Evolutionary conservation across 1,140 invertebrate species (phyloP), one percentile per base, ranked within the genome.

Genomic region (Frieseomelitta varia): DNA sequence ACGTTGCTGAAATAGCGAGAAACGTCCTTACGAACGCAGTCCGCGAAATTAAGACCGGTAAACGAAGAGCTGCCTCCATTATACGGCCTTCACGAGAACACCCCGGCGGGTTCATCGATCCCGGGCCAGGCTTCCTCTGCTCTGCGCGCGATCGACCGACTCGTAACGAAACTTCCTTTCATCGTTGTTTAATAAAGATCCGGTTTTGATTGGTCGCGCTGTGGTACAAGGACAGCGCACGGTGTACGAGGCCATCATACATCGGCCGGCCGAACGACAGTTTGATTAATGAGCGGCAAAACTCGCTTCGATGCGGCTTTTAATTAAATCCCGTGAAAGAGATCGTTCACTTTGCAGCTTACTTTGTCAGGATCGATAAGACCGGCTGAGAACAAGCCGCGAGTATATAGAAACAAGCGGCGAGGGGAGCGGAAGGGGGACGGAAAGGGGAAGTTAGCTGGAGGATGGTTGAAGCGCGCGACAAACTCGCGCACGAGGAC

Each of bases 351-450:
- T 79, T 78, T n/a, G 55, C 58, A 53, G 63, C 51, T 69, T 78
- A 53, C 55, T 79, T 61, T 71, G 79, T 79, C 65, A 19, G 39
- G 67, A 79, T 83, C 81, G 81, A 83, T 83, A 83, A 69, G 21
- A 19, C 39, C 53, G 55, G 21, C 11, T 61, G 30, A 74, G 78
- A 63, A 84, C 53, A 76, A 77, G 77, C 39, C 39, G 14, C 51
- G 12, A 21, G 53, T 19, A 12, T 3, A 21, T 30, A 24, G 8
- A n/a, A 34, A 11, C 27, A 14, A 56, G 51, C 34, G 21, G 10
- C 24, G 53, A 0, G 12, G 6, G n/a, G 81, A 72, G 53, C 61
- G 53, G 68, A 34, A 87, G 63, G 51, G 61, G 51, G 63, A 34
- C 17, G 24, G 10, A 19, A n/a, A 1, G 27, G 55, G 55, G 34